Evolutionary conservation across 2,113 vertebrate genomes (phyloP).

Genomic region (Larimichthys polyactis): DNA sequence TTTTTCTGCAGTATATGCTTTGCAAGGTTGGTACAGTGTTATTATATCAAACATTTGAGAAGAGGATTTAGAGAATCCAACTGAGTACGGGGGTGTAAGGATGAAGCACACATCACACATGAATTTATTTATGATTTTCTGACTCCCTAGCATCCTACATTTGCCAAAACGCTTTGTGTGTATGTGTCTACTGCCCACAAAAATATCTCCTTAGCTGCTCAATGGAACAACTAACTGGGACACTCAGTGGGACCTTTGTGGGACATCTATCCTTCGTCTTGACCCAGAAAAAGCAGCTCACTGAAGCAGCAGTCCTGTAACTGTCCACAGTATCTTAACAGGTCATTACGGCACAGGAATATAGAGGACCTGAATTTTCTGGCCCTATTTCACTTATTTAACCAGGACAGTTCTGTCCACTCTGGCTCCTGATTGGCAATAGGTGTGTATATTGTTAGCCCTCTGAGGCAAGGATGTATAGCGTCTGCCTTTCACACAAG

Average conservation of each 20-base stretch:
- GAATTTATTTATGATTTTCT: conserved; percentile 8
- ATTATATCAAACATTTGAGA: background rate
- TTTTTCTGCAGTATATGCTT: background rate
- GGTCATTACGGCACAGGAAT: conserved; percentile 2
- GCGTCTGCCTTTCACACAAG: background rate
- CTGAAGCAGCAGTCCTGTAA: conserved; percentile 8
- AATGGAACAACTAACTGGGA: conserved; percentile 24
- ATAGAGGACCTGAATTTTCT: background rate
- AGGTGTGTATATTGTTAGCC: background rate
- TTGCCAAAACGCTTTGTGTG: conserved; percentile 15
- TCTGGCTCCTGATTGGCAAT: background rate
- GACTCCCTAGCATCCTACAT: background rate
- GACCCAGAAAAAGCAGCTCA: conserved; percentile 40
- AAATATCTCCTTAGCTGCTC: conserved; percentile 20
- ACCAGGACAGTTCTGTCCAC: conserved; percentile 6
- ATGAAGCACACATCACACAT: background rate
- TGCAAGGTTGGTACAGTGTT: background rate
- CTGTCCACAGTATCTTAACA: conserved; percentile 11
- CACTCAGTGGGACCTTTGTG: conserved; percentile 34
- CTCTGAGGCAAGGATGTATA: background rate
- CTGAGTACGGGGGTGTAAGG: background rate
- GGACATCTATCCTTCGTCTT: conserved; percentile 22
- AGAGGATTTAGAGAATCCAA: conserved; percentile 4
- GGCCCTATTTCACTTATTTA: conserved; percentile 10
- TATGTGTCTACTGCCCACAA: conserved; percentile 14